These are phyloP conservation scores for Drosophila neutralis DNA, from an alignment of 2,888 invertebrate genomes.

Conservation along the genomic window DNA sequence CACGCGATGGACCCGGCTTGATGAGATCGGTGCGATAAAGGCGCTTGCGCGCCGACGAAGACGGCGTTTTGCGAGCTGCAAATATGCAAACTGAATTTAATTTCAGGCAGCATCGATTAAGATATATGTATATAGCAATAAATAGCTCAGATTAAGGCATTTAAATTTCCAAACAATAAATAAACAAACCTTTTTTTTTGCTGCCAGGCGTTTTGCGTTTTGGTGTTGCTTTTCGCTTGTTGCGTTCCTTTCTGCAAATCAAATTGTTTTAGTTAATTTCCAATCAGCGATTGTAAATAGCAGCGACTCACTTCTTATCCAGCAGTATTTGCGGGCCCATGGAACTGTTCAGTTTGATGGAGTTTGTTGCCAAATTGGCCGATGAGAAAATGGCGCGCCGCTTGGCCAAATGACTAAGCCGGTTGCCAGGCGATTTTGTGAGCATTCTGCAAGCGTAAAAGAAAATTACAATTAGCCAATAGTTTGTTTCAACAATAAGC, in stretches of 20 bases:
- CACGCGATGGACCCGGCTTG: slow-evolving; percentile 85
- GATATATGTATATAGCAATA: not conserved
- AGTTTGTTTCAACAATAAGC: not conserved
- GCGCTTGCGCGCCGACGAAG: slow-evolving; percentile 82
- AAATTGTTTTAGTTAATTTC: not conserved
- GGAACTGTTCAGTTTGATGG: slow-evolving; percentile 81
- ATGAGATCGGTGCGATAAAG: slow-evolving; percentile 73
- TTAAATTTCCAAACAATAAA: not conserved
- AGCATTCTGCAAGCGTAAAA: slow-evolving; percentile 72
- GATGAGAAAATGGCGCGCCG: slow-evolving; percentile 91
- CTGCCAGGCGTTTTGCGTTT: slow-evolving; percentile 87
- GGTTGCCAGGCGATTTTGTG: slow-evolving; percentile 90
- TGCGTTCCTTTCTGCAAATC: slow-evolving; percentile 71
- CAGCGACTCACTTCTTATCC: slow-evolving; percentile 77
- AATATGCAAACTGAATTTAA: not conserved
- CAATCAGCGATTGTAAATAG: not conserved
- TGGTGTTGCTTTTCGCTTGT: slow-evolving; percentile 82
- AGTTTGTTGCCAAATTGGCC: slow-evolving; percentile 86
- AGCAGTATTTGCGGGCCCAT: slow-evolving; percentile 82
- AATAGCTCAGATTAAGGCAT: not conserved
- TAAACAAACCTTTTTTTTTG: slow-evolving; percentile 80
- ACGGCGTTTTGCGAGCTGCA: slow-evolving; percentile 81
- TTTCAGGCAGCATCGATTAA: not conserved
- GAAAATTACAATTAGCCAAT: slow-evolving; percentile 2
- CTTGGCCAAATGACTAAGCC: slow-evolving; percentile 91